phyloP scores from a whole-genome alignment of 2,888 invertebrate species.

The Amiota communis region DNA sequence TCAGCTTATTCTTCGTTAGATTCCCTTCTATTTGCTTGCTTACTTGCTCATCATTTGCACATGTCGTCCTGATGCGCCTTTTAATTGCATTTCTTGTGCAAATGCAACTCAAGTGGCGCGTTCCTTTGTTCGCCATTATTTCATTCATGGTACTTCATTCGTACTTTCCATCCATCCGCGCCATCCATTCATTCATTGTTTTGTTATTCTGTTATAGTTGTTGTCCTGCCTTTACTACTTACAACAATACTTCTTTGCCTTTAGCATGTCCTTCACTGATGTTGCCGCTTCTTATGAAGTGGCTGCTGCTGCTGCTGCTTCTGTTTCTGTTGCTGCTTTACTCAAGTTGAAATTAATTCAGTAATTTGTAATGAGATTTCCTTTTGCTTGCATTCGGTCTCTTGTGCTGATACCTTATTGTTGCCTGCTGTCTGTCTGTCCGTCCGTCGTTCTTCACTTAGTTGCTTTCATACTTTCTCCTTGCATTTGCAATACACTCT shows the following conservation, averaged over 20 bases:
- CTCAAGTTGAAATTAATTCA: slow-evolving; percentile 64
- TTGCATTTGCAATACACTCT: neutral
- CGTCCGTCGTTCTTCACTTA: neutral
- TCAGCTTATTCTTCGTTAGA: neutral
- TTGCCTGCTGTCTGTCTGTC: neutral
- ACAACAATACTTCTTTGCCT: neutral
- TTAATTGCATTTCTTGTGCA: slow-evolving; percentile 61
- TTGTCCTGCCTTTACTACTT: neutral
- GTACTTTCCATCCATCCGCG: slow-evolving; percentile 13
- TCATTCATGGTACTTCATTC: slow-evolving; percentile 37
- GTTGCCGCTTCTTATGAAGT: slow-evolving; percentile 8
- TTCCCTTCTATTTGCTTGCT: slow-evolving; percentile 10
- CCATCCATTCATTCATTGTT: neutral
- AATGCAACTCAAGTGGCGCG: slow-evolving; percentile 60
- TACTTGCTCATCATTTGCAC: neutral
- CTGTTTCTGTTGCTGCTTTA: slow-evolving; percentile 36
- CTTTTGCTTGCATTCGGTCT: slow-evolving; percentile 8
- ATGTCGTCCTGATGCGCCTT: slow-evolving; percentile 30
- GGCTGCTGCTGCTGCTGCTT: slow-evolving; percentile 23
- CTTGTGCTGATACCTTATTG: neutral
- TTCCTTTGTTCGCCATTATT: slow-evolving; percentile 17
- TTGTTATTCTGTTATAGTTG: too few species aligned
- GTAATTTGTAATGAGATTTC: slow-evolving; percentile 64
- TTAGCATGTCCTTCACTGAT: neutral
- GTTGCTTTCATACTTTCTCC: neutral